Evolutionary conservation across 2,113 vertebrate species (phyloP), one percentile per base, ranked within the genome.

Genomic region (Pseudorasbora parva): DNA sequence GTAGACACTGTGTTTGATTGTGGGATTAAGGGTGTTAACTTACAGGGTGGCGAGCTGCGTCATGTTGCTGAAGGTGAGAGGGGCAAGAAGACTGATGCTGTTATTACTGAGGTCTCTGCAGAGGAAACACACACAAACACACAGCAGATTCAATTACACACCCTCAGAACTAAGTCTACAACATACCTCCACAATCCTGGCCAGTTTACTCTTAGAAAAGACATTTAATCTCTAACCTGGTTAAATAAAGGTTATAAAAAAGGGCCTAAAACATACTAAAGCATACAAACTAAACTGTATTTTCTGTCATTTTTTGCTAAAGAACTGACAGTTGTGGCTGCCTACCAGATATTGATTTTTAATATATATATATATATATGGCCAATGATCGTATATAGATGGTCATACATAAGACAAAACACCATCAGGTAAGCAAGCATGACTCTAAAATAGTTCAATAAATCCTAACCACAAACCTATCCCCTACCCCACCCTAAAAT

Each of bases 81-180:
- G 95, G 83, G 94, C 93, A 93, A 99, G 85, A 0, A 93, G 79
- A 21, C 96, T 93, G 90, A 99, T 98, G 93, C 97, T 99, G 94
- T 99, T 99, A 95, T 99, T 99, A 93, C 98, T 99, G 90, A 99
- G 91, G 93, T 99, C 98, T 82, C 98, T 99, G 90, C 62, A 82
- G 77, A 88, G 86, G 81, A 1, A 86, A 82, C 60, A 56, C 6
- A 85, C 14, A 85, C 8, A 84, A 15, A 86, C 14, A 83, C 45
- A 88, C 62, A 76, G 2, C n/a, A 21, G 45, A 19, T 27, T 49
- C 10, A 37, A 37, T 59, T 78, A 82, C 41, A 45, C 47, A 9
- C 23, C 27, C 7, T 51, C 37, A 79, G 21, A 41, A 60, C 54
- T 41, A 45, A 12, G 21, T 59, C 56, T 60, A 25, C 14, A 41